Evolutionary conservation across 1,140 invertebrate genomes (phyloP), one percentile per base, ranked within the genome.

Genomic region (Dufourea novaeangliae): DNA sequence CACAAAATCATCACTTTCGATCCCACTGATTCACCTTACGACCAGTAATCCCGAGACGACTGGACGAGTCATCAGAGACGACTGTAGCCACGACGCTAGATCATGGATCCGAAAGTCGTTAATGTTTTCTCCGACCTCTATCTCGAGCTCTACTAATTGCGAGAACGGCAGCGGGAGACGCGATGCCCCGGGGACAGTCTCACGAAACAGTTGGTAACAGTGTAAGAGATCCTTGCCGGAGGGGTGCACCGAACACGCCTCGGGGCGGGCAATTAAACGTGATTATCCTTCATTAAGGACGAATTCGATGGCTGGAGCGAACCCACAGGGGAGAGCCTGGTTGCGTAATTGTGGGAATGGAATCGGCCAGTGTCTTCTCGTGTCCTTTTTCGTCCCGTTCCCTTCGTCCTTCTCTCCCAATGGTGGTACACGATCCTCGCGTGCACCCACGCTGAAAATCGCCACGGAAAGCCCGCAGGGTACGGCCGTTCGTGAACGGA

Each of bases 221-320:
- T 54, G 75, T 73, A 79, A 79, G 77, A 78, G 79, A 80, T 81
- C 73, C 69, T 73, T 41, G 68, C 82, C 69, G 12, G 56, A 84
- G 82, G 82, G 62, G 79, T 86, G 82, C 39, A n/a, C 37, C 78
- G 37, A n/a, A n/a, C n/a, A 72, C 68, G 82, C 83, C 82, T 87
- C 79, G 67, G 82, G 87, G 87, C 87, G 80, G 82, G 61, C 80
- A 89, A 91, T 90, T 90, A 91, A 88, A 84, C 78, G 85, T 88
- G 87, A 91, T 92, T 91, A 91, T 89, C 87, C 83, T 83, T 84
- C 87, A 90, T 90, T 90, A 90, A 90, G 89, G 84, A 87, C 81
- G 83, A 88, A 86, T 88, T 83, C 85, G 84, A 87, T 86, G 84
- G 86, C 84, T 79, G 77, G 86, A 70, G 74, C 61, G n/a, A n/a